Evolutionary conservation across 2,113 vertebrate species (phyloP).

Genomic region (Neolamprologus ventralis): DNA sequence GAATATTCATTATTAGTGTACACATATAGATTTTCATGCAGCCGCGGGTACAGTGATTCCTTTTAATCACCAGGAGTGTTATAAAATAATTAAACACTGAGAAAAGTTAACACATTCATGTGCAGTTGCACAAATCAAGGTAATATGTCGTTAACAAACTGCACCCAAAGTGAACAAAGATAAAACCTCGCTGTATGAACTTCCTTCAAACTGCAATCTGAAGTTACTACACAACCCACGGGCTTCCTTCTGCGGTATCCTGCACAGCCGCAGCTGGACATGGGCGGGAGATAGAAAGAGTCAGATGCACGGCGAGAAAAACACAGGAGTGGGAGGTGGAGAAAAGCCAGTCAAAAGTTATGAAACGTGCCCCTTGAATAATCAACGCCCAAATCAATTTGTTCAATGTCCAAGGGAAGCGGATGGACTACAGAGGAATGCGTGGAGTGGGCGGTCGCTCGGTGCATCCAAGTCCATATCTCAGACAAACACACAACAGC

Average conservation of each 20-base stretch:
- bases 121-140: background rate
- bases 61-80: slow-evolving; percentile 6
- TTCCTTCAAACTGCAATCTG: background rate
- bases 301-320: background rate
- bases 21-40: slow-evolving; percentile 36
- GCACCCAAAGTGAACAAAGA: background rate
- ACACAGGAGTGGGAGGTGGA: slow-evolving; percentile 9
- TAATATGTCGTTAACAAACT: background rate
- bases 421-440: slow-evolving; percentile 55
- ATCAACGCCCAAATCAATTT: slow-evolving; percentile 57
- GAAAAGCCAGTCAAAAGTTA: slow-evolving; percentile 41
- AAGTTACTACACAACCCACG: slow-evolving; percentile 8
- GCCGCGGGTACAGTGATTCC: background rate
- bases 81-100: background rate
- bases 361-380: slow-evolving; percentile 47
- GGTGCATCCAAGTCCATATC: slow-evolving; percentile 50
- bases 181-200: background rate
- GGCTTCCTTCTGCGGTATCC: slow-evolving; percentile 7
- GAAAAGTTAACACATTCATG: slow-evolving; percentile 6
- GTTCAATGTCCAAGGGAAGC: slow-evolving; percentile 47
- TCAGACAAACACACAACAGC: slow-evolving; percentile 52
- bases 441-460: slow-evolving; percentile 37
- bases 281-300: background rate
- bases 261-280: slow-evolving; percentile 21
- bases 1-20: slow-evolving; percentile 52